A percentile compares a stretch with the other conserved stretches of the same genome.
Evolutionary conservation across 2,113 vertebrate species (phyloP).

Genomic region (Glaucomys volans): DNA sequence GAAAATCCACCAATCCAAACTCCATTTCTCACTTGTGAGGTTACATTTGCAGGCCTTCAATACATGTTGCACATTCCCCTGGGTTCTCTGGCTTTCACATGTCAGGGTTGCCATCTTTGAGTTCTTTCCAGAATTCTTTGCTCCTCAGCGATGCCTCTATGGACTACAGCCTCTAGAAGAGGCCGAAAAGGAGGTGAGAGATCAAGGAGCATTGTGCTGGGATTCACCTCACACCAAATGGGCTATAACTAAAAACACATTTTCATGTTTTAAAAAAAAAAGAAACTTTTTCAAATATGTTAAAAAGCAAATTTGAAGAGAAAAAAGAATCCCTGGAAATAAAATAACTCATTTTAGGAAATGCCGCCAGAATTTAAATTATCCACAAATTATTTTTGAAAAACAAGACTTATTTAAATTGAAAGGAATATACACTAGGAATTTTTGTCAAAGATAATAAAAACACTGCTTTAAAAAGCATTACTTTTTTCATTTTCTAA

Average conservation of each 20-base stretch:
- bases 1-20: neutral
- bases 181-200: neutral
- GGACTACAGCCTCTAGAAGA: neutral
- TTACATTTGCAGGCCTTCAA: neutral
- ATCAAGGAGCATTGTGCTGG: neutral
- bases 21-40: neutral
- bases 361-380: constrained; percentile 22
- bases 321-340: neutral
- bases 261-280: neutral
- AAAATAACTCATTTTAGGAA: constrained; percentile 15
- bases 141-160: neutral
- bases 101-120: neutral
- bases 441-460: neutral
- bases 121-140: neutral
- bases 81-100: neutral
- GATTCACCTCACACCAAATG: neutral
- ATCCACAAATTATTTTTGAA: neutral
- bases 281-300: neutral
- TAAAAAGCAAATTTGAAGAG: constrained; percentile 33
- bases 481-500: constrained; percentile 21
- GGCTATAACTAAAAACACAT: neutral
- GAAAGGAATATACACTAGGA: neutral
- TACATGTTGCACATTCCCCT: fast-evolving
- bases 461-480: neutral
- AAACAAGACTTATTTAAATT: neutral